These are phyloP conservation scores for Diorhabda carinulata DNA, from an alignment of 1,140 invertebrate genomes.

Conservation along the genomic window DNA sequence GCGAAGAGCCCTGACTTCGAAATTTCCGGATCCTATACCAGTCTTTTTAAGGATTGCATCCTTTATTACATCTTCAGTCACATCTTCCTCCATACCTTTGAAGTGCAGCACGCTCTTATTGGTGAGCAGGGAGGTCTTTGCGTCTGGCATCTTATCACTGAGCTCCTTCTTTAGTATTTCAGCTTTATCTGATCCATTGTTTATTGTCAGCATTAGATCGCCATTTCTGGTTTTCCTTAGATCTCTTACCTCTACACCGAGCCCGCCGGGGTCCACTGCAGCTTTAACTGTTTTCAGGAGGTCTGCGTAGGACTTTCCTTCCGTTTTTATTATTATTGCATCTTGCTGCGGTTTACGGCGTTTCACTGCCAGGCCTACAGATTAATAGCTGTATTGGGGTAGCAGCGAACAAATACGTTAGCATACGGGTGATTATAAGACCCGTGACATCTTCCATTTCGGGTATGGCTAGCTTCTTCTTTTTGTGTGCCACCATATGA, in stretches of 20 bases:
- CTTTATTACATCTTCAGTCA: not conserved
- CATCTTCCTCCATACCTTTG: slow-evolving; percentile 1
- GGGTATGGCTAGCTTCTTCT: too few species aligned
- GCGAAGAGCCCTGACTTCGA: slow-evolving; percentile 9
- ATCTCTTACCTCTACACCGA: slow-evolving; percentile 10
- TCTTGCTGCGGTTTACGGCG: too few species aligned
- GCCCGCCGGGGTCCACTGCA: slow-evolving; percentile 3
- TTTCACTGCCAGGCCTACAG: too few species aligned
- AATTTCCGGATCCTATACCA: not conserved
- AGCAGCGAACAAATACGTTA: too few species aligned
- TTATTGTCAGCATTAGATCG: slow-evolving; percentile 7
- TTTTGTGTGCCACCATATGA: too few species aligned
- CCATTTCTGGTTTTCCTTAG: slow-evolving; percentile 1
- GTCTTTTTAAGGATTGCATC: not conserved
- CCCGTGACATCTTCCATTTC: too few species aligned
- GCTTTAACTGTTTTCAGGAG: slow-evolving; percentile 3
- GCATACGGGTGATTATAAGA: too few species aligned
- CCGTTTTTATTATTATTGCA: not conserved
- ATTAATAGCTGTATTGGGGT: too few species aligned
- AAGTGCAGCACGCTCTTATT: slow-evolving; percentile 1
- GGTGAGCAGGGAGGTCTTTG: not conserved
- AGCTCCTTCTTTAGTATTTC: slow-evolving; percentile 1
- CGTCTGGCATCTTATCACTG: not conserved
- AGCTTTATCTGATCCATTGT: slow-evolving; percentile 5
- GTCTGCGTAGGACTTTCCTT: slow-evolving; percentile 7